phyloP scores from a whole-genome alignment of 1,140 invertebrate genomes.

The Rhysida immarginata region DNA sequence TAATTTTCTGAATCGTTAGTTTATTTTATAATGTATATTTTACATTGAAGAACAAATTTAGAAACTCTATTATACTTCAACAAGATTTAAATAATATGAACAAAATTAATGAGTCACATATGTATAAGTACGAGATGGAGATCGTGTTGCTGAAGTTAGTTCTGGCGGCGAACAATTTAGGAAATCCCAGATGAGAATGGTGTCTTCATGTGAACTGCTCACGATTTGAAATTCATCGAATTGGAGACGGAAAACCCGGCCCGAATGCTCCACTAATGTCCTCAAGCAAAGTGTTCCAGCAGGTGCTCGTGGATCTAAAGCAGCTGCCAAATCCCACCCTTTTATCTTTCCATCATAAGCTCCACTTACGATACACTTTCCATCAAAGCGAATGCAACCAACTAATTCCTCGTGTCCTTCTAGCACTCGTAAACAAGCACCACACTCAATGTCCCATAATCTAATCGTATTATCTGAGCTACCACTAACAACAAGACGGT shows the following conservation, averaged over 20 bases:
- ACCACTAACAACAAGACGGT: slow-evolving; percentile 92
- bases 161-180: slow-evolving; percentile 46
- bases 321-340: slow-evolving; percentile 96
- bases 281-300: slow-evolving; percentile 82
- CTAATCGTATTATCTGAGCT: slow-evolving; percentile 98
- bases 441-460: slow-evolving; percentile 99
- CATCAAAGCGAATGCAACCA: slow-evolving; percentile 91
- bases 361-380: slow-evolving; percentile 95
- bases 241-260: slow-evolving; percentile 94
- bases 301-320: slow-evolving; percentile 83
- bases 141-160: slow-evolving; percentile 12
- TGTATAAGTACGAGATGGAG: slow-evolving; percentile 21
- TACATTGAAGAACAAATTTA: too few species aligned
- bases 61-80: too few species aligned
- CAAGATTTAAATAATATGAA: too few species aligned
- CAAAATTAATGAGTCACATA: slow-evolving; percentile 21
- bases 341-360: slow-evolving; percentile 99
- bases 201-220: slow-evolving; percentile 99
- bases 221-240: slow-evolving; percentile 99
- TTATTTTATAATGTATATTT: too few species aligned
- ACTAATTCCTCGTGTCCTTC: slow-evolving; percentile 99
- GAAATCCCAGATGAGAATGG: slow-evolving; percentile 99
- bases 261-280: slow-evolving; percentile 95
- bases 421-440: slow-evolving; percentile 87
- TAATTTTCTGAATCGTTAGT: too few species aligned